phyloP scores from a whole-genome alignment of 2,888 invertebrate genomes.

The Ellobium chinense region DNA sequence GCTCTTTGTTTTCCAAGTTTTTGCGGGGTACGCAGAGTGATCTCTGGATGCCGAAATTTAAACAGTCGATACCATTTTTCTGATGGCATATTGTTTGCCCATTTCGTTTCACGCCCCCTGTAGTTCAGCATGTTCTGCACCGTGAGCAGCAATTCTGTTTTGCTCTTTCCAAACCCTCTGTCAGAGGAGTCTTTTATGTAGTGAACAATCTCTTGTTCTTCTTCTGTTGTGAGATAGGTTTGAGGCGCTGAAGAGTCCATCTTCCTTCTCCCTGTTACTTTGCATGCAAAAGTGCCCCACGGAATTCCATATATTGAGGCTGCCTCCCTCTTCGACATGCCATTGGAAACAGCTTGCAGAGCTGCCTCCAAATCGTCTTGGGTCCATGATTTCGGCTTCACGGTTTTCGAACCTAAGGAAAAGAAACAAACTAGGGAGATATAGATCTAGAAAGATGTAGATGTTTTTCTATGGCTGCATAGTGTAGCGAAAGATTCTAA shows the following conservation, averaged over 20 bases:
- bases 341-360: slow-evolving; percentile 9
- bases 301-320: slow-evolving; percentile 25
- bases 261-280: slow-evolving; percentile 2
- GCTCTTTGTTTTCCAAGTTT: background rate
- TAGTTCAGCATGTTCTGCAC: background rate
- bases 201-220: background rate
- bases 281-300: slow-evolving; percentile 9
- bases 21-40: background rate
- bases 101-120: background rate
- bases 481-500: no score
- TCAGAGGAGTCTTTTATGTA: background rate
- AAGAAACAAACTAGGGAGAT: background rate
- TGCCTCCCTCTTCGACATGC: slow-evolving; percentile 2
- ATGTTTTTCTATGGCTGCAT: no score
- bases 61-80: background rate
- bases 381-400: background rate
- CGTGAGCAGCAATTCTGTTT: background rate
- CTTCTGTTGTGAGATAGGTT: background rate
- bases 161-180: slow-evolving; percentile 21
- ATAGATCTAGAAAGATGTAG: no score
- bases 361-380: background rate
- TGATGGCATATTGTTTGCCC: background rate
- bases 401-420: background rate
- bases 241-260: background rate
- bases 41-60: background rate